Base-by-base conservation (phyloP, 1,140 invertebrate genomes). In the Caenorhabditis briggsae region DNA sequence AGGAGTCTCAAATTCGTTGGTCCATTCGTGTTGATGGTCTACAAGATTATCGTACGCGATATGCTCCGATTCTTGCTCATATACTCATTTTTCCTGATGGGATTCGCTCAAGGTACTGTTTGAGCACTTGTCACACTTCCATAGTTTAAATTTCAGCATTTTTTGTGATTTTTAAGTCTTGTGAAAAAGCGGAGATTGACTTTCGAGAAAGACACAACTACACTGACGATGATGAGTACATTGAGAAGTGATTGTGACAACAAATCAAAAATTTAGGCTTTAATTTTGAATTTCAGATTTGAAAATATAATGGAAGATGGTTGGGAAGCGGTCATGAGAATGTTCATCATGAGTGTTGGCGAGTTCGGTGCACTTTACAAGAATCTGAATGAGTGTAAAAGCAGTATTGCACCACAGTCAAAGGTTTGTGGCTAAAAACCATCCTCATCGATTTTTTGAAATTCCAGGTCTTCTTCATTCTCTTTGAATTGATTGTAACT, bases 1-100 rank as follows among this genome's bases (percentile, higher is more conserved):
- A 96, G 97, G 91, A 97, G 97, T 43, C 97, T 98, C 92, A 97
- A 97, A 92, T 97, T 96, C 0, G 96, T 98, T 0, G 97, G 97
- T 0, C 97, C 97, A 8, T 98, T 98, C 94, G 97, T 98, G 6
- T 96, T 98, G 70, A 99, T 98, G 97, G 97, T 99, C 88, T 98
- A 99, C 93, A 95, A 96, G 88, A 99, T 99, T 96, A 95, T 99
- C 20, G 96, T 96, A 94, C 96, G 96, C 87, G 97, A 99, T 93
- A 93, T 99, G 23, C 93, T 98, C 5, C 94, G 97, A 90, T 99
- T 98, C 93, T 96, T 97, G 53, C 96, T 95, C 48, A 98, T 99
- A 90, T 98, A 98, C 92, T 93, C 96, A 61, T 96, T 98, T 0
- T 98, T 99, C 91, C 96, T 98, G 0, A 95, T 98, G 95, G 97